These are phyloP conservation scores for Palloptera scutellata DNA, from an alignment of 2,888 invertebrate genomes.

Conservation along the genomic window DNA sequence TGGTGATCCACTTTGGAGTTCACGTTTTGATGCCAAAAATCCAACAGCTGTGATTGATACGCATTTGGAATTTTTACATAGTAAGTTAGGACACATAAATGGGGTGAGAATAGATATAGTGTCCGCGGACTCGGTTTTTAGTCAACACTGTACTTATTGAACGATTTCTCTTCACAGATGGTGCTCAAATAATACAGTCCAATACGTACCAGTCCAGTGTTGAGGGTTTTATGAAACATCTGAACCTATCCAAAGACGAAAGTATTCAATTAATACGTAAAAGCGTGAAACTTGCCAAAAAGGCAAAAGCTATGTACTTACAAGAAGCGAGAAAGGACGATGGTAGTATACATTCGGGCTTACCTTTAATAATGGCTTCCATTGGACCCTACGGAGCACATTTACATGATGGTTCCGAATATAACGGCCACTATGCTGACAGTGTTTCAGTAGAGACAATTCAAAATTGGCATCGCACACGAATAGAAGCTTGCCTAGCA, in stretches of 20 bases:
- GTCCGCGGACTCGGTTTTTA: not conserved
- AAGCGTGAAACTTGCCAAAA: slow-evolving; percentile 77
- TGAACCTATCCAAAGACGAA: slow-evolving; percentile 72
- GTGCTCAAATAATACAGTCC: slow-evolving; percentile 88
- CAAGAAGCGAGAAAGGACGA: slow-evolving; percentile 56
- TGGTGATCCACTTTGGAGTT: slow-evolving; percentile 89
- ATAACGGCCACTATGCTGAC: slow-evolving; percentile 81
- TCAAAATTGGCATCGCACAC: slow-evolving; percentile 83
- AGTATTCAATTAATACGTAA: slow-evolving; percentile 76
- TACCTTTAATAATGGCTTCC: slow-evolving; percentile 82
- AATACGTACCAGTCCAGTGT: slow-evolving; percentile 89
- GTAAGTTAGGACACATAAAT: slow-evolving; percentile 59
- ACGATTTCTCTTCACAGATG: slow-evolving; percentile 67
- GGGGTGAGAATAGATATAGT: not conserved
- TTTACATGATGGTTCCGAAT: slow-evolving; percentile 91
- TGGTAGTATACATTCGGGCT: slow-evolving; percentile 40
- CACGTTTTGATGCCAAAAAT: slow-evolving; percentile 78
- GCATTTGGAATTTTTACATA: slow-evolving; percentile 82
- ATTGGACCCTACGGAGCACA: slow-evolving; percentile 94
- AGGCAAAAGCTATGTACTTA: slow-evolving; percentile 71
- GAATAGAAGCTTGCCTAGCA: slow-evolving; percentile 77
- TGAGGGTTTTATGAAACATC: slow-evolving; percentile 76
- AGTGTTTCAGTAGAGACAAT: slow-evolving; percentile 73
- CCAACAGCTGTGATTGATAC: slow-evolving; percentile 80
- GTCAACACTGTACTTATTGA: not conserved